phyloP scores from a whole-genome alignment of 2,113 vertebrate species.

The Mohoua ochrocephala region DNA sequence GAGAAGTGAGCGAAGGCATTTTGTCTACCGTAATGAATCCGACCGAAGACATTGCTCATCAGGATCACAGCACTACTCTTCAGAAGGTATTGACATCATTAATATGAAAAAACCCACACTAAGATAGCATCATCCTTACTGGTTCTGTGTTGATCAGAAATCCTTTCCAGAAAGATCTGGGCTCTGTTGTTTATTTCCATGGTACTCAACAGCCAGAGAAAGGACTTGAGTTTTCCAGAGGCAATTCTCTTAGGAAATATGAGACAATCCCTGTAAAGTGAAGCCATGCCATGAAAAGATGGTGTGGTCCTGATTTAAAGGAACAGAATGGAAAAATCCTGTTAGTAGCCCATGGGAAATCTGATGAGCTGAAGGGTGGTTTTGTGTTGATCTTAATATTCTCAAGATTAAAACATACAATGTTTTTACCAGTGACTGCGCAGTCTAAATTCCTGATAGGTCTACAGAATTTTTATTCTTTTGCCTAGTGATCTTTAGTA shows the following conservation, averaged over 20 bases:
- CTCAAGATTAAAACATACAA: background rate
- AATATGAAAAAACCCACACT: accelerated
- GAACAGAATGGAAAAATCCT: background rate
- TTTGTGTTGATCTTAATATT: background rate
- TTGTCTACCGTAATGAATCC: background rate
- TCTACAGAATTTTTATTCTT: background rate
- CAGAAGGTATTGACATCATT: background rate
- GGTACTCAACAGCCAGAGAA: background rate
- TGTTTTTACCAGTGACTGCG: background rate
- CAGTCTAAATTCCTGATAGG: background rate
- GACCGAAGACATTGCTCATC: accelerated
- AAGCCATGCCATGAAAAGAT: background rate
- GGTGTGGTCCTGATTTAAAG: background rate
- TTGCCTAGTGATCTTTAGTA: background rate
- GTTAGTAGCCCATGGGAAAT: background rate
- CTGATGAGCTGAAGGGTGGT: background rate
- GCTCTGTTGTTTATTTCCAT: background rate
- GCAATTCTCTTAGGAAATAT: background rate
- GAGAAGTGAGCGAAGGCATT: background rate
- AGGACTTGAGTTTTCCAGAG: background rate
- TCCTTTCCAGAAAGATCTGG: background rate
- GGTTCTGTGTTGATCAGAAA: background rate
- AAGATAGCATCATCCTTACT: background rate
- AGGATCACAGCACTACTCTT: background rate
- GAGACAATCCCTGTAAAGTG: background rate